Conservation (phyloP, 2,113 vertebrate species). For the Myxocyprinus asiaticus region DNA sequence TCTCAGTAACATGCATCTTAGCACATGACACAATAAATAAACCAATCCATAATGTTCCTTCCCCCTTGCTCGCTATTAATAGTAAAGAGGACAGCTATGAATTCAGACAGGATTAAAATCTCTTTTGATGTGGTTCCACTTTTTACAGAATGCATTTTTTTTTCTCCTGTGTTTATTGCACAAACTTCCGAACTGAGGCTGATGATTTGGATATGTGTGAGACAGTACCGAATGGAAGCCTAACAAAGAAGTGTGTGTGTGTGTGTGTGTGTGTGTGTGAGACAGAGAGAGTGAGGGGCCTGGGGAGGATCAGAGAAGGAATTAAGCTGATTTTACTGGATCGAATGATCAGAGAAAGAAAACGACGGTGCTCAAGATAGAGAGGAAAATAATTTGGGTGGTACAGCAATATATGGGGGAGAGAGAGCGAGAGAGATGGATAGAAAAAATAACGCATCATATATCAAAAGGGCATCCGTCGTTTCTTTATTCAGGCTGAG, state of each 20-base stretch:
- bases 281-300: constrained; percentile 7
- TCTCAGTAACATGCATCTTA: constrained; percentile 49
- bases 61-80: constrained; percentile 71
- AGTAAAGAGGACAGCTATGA: constrained; percentile 72
- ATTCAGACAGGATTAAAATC: constrained; percentile 76
- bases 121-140: constrained; percentile 77
- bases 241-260: constrained; percentile 11
- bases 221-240: constrained; percentile 53
- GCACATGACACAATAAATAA: constrained; percentile 70
- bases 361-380: constrained; percentile 25
- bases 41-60: constrained; percentile 68
- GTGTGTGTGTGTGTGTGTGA: constrained; percentile 4
- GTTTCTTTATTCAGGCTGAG: constrained; percentile 38
- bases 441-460: constrained; percentile 51
- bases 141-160: constrained; percentile 59
- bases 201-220: constrained; percentile 29
- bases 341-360: constrained; percentile 58
- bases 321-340: constrained; percentile 54
- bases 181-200: constrained; percentile 53
- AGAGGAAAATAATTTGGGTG: constrained; percentile 60
- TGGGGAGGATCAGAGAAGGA: constrained; percentile 50
- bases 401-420: constrained; percentile 45
- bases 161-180: constrained; percentile 39
- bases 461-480: constrained; percentile 61
- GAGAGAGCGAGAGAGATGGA: constrained; percentile 16